Conservation (phyloP, 2,888 invertebrate species). For the Axea sp. region DNA sequence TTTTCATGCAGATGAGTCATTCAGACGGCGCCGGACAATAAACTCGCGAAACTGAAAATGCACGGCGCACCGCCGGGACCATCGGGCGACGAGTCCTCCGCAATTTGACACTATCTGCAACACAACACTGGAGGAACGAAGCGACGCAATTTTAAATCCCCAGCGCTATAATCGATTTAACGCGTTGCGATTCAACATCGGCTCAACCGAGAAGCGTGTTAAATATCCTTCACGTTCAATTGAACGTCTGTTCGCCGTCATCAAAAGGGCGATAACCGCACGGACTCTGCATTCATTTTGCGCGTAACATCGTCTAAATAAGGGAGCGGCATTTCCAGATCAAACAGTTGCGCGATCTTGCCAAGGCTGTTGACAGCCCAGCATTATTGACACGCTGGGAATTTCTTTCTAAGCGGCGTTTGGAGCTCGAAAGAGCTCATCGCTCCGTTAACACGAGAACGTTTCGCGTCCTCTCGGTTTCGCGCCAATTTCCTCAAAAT, state of each 20-base stretch:
- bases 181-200: slow-evolving; percentile 23
- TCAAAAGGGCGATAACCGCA: slow-evolving; percentile 33
- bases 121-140: slow-evolving; percentile 28
- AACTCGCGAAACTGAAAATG: slow-evolving; percentile 4
- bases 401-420: no score
- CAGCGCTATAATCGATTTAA: slow-evolving; percentile 31
- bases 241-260: slow-evolving; percentile 23
- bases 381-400: no score
- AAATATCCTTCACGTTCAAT: slow-evolving; percentile 45
- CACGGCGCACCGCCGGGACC: background rate
- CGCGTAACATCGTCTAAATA: slow-evolving; percentile 21
- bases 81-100: slow-evolving; percentile 1
- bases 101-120: slow-evolving; percentile 19
- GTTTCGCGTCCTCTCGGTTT: no score
- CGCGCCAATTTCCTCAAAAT: no score
- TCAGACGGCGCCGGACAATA: slow-evolving; percentile 19
- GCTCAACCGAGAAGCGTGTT: slow-evolving; percentile 28
- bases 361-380: slow-evolving; percentile 5
- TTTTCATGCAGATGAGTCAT: slow-evolving; percentile 34
- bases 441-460: no score
- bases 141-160: slow-evolving; percentile 24
- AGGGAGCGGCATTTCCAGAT: slow-evolving; percentile 10
- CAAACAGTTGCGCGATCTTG: slow-evolving; percentile 11
- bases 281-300: slow-evolving; percentile 28
- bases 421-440: no score